phyloP scores from a whole-genome alignment of 2,113 vertebrate species.

The Chiloscyllium plagiosum region DNA sequence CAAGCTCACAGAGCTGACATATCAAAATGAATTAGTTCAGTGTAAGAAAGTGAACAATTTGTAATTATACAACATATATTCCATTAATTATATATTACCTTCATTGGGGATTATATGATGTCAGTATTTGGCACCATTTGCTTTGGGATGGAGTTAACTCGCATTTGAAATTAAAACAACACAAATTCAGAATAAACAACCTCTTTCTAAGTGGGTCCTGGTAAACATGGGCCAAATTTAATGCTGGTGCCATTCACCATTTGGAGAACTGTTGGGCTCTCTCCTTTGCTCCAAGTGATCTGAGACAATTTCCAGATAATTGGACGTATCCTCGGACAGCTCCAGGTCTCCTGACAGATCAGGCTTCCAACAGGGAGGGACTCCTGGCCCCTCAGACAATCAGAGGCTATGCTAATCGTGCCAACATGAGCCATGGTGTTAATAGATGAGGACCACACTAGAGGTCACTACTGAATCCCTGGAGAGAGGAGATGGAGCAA shows the following conservation, averaged over 20 bases:
- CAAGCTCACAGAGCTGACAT: neutral
- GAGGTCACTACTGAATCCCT: too few species aligned
- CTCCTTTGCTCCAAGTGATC: too few species aligned
- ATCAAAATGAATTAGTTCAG: neutral
- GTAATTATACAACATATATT: neutral
- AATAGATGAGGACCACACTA: too few species aligned
- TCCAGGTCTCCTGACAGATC: too few species aligned
- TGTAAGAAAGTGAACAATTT: neutral
- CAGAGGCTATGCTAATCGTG: too few species aligned
- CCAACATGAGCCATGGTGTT: too few species aligned
- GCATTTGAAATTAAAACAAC: neutral
- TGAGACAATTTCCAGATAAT: too few species aligned
- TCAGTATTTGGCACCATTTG: neutral
- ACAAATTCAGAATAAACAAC: neutral
- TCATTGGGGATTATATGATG: neutral
- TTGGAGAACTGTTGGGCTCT: neutral
- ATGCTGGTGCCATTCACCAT: neutral
- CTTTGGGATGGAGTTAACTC: neutral
- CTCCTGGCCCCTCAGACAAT: too few species aligned
- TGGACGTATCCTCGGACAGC: neutral
- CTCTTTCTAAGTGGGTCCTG: neutral
- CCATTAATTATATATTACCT: neutral
- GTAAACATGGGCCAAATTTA: neutral
- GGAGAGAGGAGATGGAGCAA: too few species aligned
- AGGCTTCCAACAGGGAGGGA: too few species aligned